A percentile compares a stretch with the other conserved stretches of the same genome.
Evolutionary conservation across 2,888 invertebrate genomes (phyloP).

Genomic region (Epirrita christyi): DNA sequence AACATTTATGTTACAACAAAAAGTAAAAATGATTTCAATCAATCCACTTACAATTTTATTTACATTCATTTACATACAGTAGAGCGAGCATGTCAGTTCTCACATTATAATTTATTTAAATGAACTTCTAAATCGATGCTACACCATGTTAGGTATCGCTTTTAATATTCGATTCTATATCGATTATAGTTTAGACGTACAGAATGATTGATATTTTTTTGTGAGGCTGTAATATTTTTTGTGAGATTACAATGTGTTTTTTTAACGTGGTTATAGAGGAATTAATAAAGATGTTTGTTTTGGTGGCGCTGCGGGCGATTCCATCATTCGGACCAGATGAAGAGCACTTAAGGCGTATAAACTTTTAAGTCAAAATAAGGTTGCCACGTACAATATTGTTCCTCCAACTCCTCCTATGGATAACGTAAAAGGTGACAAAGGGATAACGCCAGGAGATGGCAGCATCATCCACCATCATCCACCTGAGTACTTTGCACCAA

Average conservation of each 20-base stretch:
- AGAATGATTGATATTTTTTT: conserved; percentile 69
- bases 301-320: conserved; percentile 71
- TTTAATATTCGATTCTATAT: conserved; percentile 62
- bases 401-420: not conserved
- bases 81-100: conserved; percentile 33
- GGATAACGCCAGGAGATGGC: no score
- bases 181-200: conserved; percentile 65
- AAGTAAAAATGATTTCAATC: conserved; percentile 2
- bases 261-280: conserved; percentile 55
- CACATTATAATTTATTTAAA: conserved; percentile 57
- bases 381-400: conserved; percentile 24
- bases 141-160: conserved; percentile 54
- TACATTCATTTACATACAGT: conserved; percentile 20
- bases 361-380: no score
- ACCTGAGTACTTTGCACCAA: no score
- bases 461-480: no score
- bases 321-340: conserved; percentile 66
- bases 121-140: conserved; percentile 58
- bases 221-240: conserved; percentile 21
- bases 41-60: conserved; percentile 18
- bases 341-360: conserved; percentile 56
- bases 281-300: conserved; percentile 83
- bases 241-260: conserved; percentile 44
- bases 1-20: not conserved
- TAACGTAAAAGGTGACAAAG: no score